Conservation (phyloP, 1,140 invertebrate genomes). For the Drosophila navojoa region DNA sequence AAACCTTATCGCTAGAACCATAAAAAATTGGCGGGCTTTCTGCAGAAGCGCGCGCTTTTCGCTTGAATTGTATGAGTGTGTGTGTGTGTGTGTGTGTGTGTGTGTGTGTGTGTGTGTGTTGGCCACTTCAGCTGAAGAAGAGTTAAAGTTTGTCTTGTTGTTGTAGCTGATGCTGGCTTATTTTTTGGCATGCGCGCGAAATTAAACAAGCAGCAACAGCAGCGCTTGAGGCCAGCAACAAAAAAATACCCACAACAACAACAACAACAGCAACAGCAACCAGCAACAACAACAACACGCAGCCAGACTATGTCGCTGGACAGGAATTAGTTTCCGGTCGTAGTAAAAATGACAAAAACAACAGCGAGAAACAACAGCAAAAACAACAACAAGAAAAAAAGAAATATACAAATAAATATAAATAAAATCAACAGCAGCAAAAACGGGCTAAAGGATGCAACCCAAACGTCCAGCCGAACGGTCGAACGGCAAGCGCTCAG, state of each 20-base stretch:
- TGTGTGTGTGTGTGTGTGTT: not conserved
- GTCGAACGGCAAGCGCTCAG: slow-evolving; percentile 43
- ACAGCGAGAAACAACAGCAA: not conserved
- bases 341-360: slow-evolving; percentile 83
- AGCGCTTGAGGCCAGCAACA: slow-evolving; percentile 26
- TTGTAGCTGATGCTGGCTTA: slow-evolving; percentile 35
- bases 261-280: slow-evolving; percentile 16
- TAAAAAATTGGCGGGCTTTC: slow-evolving; percentile 79
- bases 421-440: slow-evolving; percentile 56
- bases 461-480: slow-evolving; percentile 21
- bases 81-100: not conserved
- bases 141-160: slow-evolving; percentile 10
- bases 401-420: not conserved
- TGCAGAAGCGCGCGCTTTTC: slow-evolving; percentile 71
- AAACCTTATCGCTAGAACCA: slow-evolving; percentile 73
- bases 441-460: slow-evolving; percentile 72
- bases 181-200: slow-evolving; percentile 78
- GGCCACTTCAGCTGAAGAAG: slow-evolving; percentile 45
- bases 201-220: slow-evolving; percentile 43
- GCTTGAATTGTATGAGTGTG: slow-evolving; percentile 54
- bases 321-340: slow-evolving; percentile 83
- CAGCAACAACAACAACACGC: slow-evolving; percentile 22
- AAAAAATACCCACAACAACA: slow-evolving; percentile 5
- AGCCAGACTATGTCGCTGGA: slow-evolving; percentile 55
- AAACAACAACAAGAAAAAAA: slow-evolving; percentile 24